phyloP scores from a whole-genome alignment of 2,113 vertebrate genomes.

The Chionodraco myersi region DNA sequence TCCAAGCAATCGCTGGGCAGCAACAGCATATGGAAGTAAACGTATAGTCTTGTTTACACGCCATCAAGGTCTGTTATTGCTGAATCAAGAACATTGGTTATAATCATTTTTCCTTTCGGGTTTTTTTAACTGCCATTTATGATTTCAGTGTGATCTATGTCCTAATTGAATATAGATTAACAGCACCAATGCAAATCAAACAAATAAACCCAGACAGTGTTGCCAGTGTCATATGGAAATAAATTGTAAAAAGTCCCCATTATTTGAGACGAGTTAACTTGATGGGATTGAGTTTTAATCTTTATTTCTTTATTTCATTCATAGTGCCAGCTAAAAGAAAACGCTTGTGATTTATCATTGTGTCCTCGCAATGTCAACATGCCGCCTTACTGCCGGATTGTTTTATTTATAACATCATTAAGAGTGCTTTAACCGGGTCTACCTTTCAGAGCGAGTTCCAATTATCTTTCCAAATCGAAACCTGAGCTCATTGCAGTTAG shows the following conservation, averaged over 20 bases:
- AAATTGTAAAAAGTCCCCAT: not conserved
- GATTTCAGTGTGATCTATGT: not conserved
- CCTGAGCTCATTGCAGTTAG: not conserved
- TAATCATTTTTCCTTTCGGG: too few species aligned
- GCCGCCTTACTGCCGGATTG: slow-evolving; percentile 26
- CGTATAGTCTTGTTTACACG: not conserved
- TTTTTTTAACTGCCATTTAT: not conserved
- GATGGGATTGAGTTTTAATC: slow-evolving; percentile 13
- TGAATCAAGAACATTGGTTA: not conserved
- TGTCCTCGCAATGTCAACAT: slow-evolving; percentile 1
- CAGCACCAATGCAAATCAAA: not conserved
- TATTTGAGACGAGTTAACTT: not conserved
- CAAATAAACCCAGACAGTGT: not conserved
- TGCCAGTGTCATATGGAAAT: slow-evolving; percentile 14
- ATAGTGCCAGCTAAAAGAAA: not conserved
- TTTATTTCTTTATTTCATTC: not conserved
- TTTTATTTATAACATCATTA: slow-evolving; percentile 32
- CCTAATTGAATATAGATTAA: slow-evolving; percentile 3
- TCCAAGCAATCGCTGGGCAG: not conserved
- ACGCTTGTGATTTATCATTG: not conserved
- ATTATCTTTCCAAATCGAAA: slow-evolving; percentile 10
- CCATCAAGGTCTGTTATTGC: not conserved
- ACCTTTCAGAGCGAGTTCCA: not conserved
- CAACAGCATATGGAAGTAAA: not conserved
- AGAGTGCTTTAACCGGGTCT: not conserved